A percentile compares a stretch with the other conserved stretches of the same genome.
phyloP scores from a whole-genome alignment of 2,113 vertebrate species.

The Rhadina sibilatrix region DNA sequence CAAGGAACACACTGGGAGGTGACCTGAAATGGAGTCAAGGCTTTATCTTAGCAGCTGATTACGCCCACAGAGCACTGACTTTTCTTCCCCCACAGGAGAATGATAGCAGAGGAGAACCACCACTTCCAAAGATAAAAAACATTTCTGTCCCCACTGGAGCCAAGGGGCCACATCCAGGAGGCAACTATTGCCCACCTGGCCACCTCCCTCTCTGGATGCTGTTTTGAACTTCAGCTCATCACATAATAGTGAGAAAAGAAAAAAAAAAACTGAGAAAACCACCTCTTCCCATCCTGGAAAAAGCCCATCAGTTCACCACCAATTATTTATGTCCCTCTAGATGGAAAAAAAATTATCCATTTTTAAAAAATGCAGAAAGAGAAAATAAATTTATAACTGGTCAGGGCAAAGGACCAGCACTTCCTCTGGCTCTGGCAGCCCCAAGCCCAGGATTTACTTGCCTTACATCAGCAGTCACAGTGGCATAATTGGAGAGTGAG shows the following conservation, averaged over 20 bases:
- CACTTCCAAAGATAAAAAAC: neutral
- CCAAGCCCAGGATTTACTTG: neutral
- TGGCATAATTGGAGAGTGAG: neutral
- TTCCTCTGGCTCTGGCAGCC: neutral
- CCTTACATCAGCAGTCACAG: fast-evolving
- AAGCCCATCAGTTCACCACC: neutral
- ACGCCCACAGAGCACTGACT: neutral
- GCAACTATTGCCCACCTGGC: neutral
- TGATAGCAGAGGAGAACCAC: neutral
- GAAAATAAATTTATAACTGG: neutral
- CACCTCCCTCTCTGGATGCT: fast-evolving
- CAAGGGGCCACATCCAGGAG: neutral
- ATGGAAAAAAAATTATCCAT: neutral
- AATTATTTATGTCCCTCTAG: neutral
- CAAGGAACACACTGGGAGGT: neutral
- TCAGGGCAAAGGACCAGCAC: neutral
- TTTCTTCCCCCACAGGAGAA: neutral
- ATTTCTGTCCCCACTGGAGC: neutral
- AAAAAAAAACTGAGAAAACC: neutral
- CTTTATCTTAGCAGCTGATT: neutral
- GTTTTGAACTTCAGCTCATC: neutral
- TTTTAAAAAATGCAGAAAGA: neutral
- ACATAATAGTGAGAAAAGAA: neutral
- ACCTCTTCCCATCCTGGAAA: neutral
- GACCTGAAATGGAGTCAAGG: neutral